These are phyloP conservation scores for Drymodes brunneopygia DNA, from an alignment of 2,113 vertebrate species.

Conservation along the genomic window DNA sequence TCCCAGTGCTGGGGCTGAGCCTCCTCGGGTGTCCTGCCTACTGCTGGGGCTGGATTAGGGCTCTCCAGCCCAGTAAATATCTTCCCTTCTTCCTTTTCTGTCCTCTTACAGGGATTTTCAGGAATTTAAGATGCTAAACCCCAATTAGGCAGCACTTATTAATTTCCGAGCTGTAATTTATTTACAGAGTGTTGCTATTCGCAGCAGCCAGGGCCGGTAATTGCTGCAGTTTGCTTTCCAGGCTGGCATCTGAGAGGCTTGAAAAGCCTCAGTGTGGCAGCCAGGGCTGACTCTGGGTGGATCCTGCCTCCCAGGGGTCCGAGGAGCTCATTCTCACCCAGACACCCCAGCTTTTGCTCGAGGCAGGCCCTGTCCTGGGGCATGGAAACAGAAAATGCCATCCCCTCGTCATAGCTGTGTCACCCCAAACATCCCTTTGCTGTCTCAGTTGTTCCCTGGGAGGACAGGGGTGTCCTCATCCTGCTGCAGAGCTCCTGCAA, in stretches of 20 bases:
- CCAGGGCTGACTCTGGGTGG: background rate
- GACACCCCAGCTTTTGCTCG: background rate
- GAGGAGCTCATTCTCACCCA: background rate
- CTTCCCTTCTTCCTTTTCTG: background rate
- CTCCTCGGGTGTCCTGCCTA: background rate
- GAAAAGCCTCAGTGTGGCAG: background rate
- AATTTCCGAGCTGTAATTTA: background rate
- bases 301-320: background rate
- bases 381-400: background rate
- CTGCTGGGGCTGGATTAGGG: background rate
- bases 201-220: background rate
- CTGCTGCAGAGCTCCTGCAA: background rate
- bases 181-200: background rate
- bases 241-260: background rate
- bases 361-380: background rate
- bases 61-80: background rate
- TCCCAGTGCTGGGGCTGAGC: background rate
- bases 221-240: background rate
- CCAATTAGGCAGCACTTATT: background rate
- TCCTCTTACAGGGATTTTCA: background rate
- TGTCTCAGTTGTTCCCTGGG: background rate
- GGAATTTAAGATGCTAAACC: background rate
- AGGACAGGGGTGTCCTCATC: background rate
- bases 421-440: background rate
- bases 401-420: background rate